Percentiles rank a stretch among this genome's conserved stretches.
These are phyloP conservation scores for Notechis scutatus DNA, from an alignment of 2,113 vertebrate genomes.

Conservation along the genomic window DNA sequence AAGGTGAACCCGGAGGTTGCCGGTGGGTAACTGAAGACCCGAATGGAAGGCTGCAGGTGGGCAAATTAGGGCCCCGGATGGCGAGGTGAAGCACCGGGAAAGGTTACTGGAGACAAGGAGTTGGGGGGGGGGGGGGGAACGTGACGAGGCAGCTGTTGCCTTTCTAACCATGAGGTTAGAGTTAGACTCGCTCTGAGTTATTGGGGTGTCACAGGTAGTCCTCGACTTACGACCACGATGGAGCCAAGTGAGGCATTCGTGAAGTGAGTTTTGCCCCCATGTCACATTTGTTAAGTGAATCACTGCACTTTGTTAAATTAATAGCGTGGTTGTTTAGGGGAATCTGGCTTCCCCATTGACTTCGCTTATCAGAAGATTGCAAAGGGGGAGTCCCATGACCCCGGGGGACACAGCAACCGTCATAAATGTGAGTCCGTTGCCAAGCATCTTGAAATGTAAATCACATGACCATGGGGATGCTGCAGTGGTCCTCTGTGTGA, in stretches of 20 bases:
- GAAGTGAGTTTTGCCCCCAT: background rate
- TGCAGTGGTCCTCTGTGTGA: background rate
- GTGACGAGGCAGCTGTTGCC: background rate
- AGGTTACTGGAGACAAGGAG: background rate
- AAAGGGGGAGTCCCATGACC: background rate
- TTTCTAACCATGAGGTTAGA: background rate
- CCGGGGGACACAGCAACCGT: background rate
- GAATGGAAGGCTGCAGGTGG: background rate
- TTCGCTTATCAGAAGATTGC: background rate
- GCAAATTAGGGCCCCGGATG: background rate
- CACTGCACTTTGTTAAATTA: background rate
- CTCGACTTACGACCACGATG: background rate
- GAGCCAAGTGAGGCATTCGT: background rate
- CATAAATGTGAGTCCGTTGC: background rate
- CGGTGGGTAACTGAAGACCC: background rate
- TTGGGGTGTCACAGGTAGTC: background rate
- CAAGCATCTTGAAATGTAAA: background rate
- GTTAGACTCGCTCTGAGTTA: background rate
- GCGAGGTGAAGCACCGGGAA: background rate
- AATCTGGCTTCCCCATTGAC: background rate
- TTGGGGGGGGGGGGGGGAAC: background rate
- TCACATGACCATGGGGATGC: background rate
- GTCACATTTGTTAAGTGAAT: background rate
- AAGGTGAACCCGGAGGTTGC: background rate
- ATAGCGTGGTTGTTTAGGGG: background rate